Evolutionary conservation across 2,888 invertebrate species (phyloP), one percentile per base, ranked within the genome.

Genomic region (Brenthis hecate): DNA sequence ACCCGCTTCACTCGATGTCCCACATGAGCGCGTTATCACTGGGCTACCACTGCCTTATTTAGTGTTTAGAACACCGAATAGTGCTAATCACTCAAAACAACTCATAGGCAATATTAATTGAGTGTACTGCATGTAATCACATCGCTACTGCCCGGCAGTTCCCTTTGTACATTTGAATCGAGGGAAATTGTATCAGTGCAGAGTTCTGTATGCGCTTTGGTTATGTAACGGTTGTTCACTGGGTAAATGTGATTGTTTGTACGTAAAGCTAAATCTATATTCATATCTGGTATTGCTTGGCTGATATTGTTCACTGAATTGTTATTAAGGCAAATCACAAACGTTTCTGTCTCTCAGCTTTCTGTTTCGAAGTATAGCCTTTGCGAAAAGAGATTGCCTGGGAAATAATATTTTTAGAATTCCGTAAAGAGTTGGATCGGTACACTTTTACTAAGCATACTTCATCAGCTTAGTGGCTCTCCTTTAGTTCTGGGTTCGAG

Each of bases 141-240:
- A 66, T 66, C 58, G 55, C 48, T 64, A 56, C 51, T 67, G 64
- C 50, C 65, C 66, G 66, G 36, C 36, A 8, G 11, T 11, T 71
- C 75, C 77, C 77, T 77, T 78, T 78, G 77, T 76, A 71, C 43
- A 61, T 61, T 61, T 60, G 72, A 66, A 73, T 73, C 68, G 74
- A 73, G 77, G 79, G 82, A 84, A 86, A 86, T 86, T 85, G 86
- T 78, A 82, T 85, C 80, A 83, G 79, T 78, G 73, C 79, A 78
- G 72, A 65, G 66, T 55, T 58, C 67, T 63, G 60, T 54, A 53
- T 61, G 62, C 68, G 63, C 65, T 71, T 68, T 65, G 54, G 56
- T 50, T 50, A 56, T 66, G 69, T 70, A 63, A 71, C 57, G 32
- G 36, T 55, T 66, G 50, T 28, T 60, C 55, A 58, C 13, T 62